Base-by-base conservation (phyloP, 1,140 invertebrate species). In the Trachymyrmex cornetzi region DNA sequence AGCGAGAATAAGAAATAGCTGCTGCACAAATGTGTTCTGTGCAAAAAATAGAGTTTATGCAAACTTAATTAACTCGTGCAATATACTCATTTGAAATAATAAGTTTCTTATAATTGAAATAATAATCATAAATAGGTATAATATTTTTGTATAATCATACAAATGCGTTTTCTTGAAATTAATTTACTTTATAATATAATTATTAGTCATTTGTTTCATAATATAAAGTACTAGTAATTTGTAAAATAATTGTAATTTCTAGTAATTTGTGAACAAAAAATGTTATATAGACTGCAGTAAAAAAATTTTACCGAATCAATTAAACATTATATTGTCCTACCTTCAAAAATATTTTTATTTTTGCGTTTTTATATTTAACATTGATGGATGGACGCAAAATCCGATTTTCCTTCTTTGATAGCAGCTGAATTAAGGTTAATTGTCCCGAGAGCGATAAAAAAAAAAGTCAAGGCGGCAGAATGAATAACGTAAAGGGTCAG, bases 401-500 rank as follows among this genome's bases (percentile, higher is more conserved):
- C 48, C 6, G 22, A 44, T n/a, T 24, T 55, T 69, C 2, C 24
- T 7, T 6, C 0, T 48, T 44, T 50, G 44, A 72, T n/a, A 82
- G 16, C 9, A 2, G 44, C 0, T 11, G 16, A 50, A 48, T 27
- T 72, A 38, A 34, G 30, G 14, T 74, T 30, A 50, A 2, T 57
- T 44, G 3, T 24, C 5, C 3, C 55, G 27, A 50, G 24, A 69
- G 38, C 53, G 27, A 22, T 34, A 22, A 61, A 57, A 74, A 57
- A 74, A 30, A 48, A 16, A 27, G 24, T 53, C 77, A 53, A 61
- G 34, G 30, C 9, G 3, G 34, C 22, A 59, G 75, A 14, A 55
- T 55, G 79, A n/a, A 82, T 50, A 48, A 75, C 11, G 22, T 19
- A n/a, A 22, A 30, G 80, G 55, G 69, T 84, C 55, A 75, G 48